Base-by-base conservation (phyloP, 2,888 invertebrate genomes). In the Sinohyriopsis cumingii region DNA sequence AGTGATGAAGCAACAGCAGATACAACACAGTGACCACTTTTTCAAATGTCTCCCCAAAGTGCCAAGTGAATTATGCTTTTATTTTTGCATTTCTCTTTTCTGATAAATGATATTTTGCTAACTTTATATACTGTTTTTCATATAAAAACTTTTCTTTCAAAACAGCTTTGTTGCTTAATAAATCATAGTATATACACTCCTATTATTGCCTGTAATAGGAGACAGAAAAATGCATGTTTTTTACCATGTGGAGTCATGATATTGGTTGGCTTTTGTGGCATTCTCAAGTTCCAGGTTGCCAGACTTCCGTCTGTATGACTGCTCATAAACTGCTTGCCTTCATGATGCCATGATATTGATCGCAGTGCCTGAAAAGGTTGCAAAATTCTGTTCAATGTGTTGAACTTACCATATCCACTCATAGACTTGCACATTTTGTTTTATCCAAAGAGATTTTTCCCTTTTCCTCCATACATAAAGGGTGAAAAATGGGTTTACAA, bases 271-370 rank as follows among this genome's bases (percentile, higher is more conserved):
- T 96, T 94, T 68, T 93, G 92, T 82, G 94, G 93, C 78, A 93
- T 92, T 87, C 95, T 93, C 73, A 95, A 92, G 87, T 93, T 94
- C 98, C 98, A 99, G 68, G 97, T 96, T 84, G 96, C 95, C 73
- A 99, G 93, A 72, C 96, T 97, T 76, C 99, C 99, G 91, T 99
- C 98, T 59, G 94, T 93, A 91, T 99, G 99, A 86, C 91, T 91
- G 74, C 96, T 96, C 94, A 99, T 95, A 90, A 99, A 96, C 91
- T 96, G 95, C 91, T 97, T 97, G 80, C 98, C 99, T 91, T 99
- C 99, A 91, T 95, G 94, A 91, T 98, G 97, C 99, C 99, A 99
- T 77, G 96, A 93, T 85, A 97, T 93, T 68, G 97, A 96, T 87
- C 95, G 93, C 82, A 98, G 92, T 55, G 87, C 84, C 90, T 90